Evolutionary conservation across 2,797 vertebrate genomes (phyloP).

Genomic region (Amblyraja radiata): DNA sequence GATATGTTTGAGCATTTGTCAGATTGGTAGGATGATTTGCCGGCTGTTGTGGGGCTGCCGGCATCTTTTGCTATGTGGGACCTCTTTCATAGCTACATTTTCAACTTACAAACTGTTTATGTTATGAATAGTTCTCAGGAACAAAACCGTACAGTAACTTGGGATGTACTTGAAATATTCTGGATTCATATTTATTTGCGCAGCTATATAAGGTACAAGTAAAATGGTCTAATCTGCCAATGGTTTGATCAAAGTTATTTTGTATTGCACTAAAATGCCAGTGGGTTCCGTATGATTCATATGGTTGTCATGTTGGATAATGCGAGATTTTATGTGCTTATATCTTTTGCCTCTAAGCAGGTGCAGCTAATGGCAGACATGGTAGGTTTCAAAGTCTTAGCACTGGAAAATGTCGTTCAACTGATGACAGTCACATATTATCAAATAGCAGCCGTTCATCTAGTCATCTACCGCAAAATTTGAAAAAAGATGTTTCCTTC

Average conservation of each 20-base stretch:
- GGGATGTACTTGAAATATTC: too few species aligned
- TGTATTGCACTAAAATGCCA: background rate
- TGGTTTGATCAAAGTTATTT: background rate
- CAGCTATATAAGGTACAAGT: background rate
- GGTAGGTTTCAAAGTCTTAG: constrained; percentile 90
- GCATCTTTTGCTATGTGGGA: too few species aligned
- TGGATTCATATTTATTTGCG: background rate
- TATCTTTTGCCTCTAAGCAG: constrained; percentile 57
- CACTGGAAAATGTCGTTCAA: constrained; percentile 88
- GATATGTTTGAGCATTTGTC: too few species aligned
- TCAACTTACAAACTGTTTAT: too few species aligned
- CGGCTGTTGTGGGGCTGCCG: too few species aligned
- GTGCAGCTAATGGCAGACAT: constrained; percentile 67
- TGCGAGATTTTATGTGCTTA: background rate
- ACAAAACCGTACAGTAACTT: too few species aligned
- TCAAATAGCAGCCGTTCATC: constrained; percentile 83
- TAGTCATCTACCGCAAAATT: constrained; percentile 59
- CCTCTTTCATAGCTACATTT: too few species aligned
- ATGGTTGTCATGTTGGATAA: constrained; percentile 35
- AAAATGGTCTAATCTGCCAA: background rate
- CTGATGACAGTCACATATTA: constrained; percentile 82
- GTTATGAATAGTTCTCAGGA: too few species aligned
- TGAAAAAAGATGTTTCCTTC: constrained; percentile 72
- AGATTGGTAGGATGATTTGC: too few species aligned
- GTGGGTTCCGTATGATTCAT: background rate